phyloP scores from a whole-genome alignment of 2,113 vertebrate species.

The Colius striatus region DNA sequence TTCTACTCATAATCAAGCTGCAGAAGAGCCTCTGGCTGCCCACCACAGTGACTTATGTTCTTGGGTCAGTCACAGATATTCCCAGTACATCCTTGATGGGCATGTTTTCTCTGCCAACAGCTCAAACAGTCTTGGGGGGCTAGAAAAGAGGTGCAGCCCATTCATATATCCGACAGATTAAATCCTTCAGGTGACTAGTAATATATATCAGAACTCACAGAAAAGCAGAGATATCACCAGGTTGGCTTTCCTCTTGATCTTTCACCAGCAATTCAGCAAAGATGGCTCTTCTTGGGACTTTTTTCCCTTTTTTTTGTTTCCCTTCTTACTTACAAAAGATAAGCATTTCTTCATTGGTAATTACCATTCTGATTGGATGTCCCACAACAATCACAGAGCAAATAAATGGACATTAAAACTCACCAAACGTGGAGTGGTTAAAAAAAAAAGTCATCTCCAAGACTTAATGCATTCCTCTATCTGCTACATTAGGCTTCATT shows the following conservation, averaged over 20 bases:
- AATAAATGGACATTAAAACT: background rate
- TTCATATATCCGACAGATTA: background rate
- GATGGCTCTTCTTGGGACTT: background rate
- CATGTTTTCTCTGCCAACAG: background rate
- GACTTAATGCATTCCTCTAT: background rate
- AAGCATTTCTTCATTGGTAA: background rate
- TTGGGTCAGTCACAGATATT: conserved; percentile 1
- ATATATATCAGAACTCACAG: background rate
- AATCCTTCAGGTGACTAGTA: background rate
- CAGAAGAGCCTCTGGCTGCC: background rate
- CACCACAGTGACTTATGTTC: background rate
- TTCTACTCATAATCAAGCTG: background rate
- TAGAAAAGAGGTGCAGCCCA: background rate
- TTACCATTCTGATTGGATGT: background rate
- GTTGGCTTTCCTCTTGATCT: background rate
- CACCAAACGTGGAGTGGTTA: background rate
- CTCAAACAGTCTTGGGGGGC: background rate
- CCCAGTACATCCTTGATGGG: background rate
- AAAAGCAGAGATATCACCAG: background rate
- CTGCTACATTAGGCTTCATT: background rate
- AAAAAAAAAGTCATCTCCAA: background rate
- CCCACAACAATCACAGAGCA: background rate
- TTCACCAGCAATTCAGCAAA: background rate
- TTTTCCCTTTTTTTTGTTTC: no score
- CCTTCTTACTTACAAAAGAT: background rate